Base-by-base conservation (phyloP, 2,888 invertebrate genomes). In the Lamproptera curius region DNA sequence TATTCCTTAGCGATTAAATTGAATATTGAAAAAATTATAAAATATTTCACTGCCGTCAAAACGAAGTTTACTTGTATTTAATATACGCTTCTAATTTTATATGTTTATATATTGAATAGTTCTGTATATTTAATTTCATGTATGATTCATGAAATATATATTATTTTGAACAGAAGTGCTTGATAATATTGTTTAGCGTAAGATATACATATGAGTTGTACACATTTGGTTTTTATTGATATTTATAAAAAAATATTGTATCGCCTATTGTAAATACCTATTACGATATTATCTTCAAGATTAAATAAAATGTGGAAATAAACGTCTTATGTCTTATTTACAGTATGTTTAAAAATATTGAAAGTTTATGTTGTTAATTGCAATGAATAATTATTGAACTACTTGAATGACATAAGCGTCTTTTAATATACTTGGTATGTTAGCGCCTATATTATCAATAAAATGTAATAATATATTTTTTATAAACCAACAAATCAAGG, bases 261-360 rank as follows among this genome's bases (percentile, higher is more conserved):
- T 66, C 75, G 73, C 43, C 53, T 56, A 54, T 73, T 83, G 83
- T 86, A 84, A 76, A 83, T 85, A 82, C 62, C 62, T 74, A 78
- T 64, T 69, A 73, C 64, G 63, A 75, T 70, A 80, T 75, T 75
- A 73, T 76, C 77, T 76, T 76, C 73, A 69, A 70, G 74, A 75
- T 76, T 78, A 73, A 81, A 82, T 82, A 82, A 81, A 81, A 67
- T 67, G 60, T 76, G 67, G 68, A 72, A 65, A 64, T 47, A 46
- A 38, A 11, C 38, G 41, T 44, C 35, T 51, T 53, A 44, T 61
- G 44, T 40, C 8, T 48, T 42, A 15, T 20, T 23, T 31, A 11
- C 3, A 31, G n/a, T n/a, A n/a, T n/a, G n/a, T n/a, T n/a, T n/a
- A n/a, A n/a, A n/a, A n/a, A n/a, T n/a, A n/a, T n/a, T n/a, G n/a